Evolutionary conservation across 2,797 vertebrate genomes (phyloP).

Genomic region (Gila robusta): DNA sequence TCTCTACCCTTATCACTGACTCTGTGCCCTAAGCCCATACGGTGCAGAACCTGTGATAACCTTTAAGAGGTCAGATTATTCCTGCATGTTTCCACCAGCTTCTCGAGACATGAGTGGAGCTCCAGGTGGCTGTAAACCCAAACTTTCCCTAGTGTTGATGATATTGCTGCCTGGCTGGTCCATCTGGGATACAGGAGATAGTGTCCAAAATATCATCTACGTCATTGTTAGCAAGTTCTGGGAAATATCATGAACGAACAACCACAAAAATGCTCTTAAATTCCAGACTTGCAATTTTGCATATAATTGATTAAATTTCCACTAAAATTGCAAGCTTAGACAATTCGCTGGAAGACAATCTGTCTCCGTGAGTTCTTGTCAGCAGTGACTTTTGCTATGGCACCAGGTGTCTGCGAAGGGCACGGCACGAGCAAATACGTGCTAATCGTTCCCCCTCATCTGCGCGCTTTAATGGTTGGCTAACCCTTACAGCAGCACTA

Average conservation of each 20-base stretch:
- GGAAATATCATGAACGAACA: neutral
- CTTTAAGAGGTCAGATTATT: constrained; percentile 54
- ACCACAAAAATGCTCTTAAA: constrained; percentile 26
- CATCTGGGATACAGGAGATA: neutral
- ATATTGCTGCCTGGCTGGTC: neutral
- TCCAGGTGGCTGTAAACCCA: constrained; percentile 39
- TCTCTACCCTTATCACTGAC: constrained; percentile 32
- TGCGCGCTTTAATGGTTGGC: constrained; percentile 76
- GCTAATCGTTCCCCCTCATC: constrained; percentile 80
- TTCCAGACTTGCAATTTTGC: constrained; percentile 23
- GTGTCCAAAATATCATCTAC: neutral
- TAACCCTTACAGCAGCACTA: constrained; percentile 71
- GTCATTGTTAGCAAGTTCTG: neutral
- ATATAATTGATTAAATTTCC: constrained; percentile 30
- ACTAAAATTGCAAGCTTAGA: constrained; percentile 19
- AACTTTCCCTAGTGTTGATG: constrained; percentile 17
- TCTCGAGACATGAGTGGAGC: constrained; percentile 6
- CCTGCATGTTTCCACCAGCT: constrained; percentile 45
- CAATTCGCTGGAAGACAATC: constrained; percentile 10
- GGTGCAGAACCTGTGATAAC: constrained; percentile 58
- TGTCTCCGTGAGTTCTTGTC: constrained; percentile 13
- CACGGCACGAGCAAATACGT: constrained; percentile 62
- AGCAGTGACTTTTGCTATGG: constrained; percentile 66
- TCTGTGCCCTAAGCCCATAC: constrained; percentile 30
- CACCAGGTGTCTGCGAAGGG: constrained; percentile 58